Conservation (phyloP, 2,888 invertebrate species). For the Diadromus collaris region DNA sequence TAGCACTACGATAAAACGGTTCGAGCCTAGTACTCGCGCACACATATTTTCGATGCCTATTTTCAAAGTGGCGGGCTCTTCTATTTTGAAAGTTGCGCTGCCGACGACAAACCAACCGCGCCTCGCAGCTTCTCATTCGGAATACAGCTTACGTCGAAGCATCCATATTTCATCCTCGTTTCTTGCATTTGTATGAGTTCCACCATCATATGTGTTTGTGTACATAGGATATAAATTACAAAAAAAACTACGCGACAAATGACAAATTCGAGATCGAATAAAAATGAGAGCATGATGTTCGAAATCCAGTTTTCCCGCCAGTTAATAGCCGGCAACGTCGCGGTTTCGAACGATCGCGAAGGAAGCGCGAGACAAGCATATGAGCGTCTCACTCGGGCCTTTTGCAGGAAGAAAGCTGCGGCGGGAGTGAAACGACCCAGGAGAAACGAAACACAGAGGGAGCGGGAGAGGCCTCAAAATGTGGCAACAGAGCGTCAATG, state of each 20-base stretch:
- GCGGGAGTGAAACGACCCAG: conserved; percentile 52
- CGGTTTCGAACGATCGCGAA: conserved; percentile 50
- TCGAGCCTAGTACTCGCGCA: conserved; percentile 49
- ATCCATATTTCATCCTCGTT: neutral
- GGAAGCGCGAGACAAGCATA: conserved; percentile 57
- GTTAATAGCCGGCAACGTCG: conserved; percentile 67
- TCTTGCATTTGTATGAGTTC: neutral
- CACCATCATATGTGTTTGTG: neutral
- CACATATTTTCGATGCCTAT: conserved; percentile 73
- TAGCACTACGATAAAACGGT: conserved; percentile 6
- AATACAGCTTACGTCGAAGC: neutral
- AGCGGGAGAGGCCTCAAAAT: conserved; percentile 73
- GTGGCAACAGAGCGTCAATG: conserved; percentile 78
- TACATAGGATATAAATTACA: neutral
- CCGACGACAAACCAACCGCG: neutral
- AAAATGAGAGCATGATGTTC: conserved; percentile 64
- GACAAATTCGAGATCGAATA: neutral
- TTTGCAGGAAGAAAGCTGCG: conserved; percentile 43
- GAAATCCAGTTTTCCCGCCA: conserved; percentile 79
- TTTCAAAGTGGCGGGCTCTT: conserved; percentile 74
- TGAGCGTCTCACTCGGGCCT: conserved; percentile 14
- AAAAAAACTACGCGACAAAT: too few relatives aligned
- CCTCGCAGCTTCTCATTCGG: neutral
- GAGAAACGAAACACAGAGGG: conserved; percentile 72
- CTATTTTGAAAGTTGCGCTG: conserved; percentile 71